Conservation (phyloP, 2,113 vertebrate species). For the Phyllostomus discolor region DNA sequence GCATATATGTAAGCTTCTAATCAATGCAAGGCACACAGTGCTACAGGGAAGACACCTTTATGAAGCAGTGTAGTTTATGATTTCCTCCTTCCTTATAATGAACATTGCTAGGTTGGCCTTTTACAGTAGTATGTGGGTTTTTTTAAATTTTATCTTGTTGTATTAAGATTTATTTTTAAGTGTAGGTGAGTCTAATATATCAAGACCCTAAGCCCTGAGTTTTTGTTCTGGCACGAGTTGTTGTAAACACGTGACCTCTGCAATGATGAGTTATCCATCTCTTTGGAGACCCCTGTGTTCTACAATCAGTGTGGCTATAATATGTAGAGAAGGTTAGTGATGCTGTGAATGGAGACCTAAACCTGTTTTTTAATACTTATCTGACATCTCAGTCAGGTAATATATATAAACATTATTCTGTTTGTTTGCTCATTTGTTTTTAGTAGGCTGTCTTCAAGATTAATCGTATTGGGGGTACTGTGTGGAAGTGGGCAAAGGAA, state of each 20-base stretch:
- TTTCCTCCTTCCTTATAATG: not conserved
- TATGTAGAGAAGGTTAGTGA: not conserved
- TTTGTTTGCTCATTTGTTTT: not conserved
- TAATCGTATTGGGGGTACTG: not conserved
- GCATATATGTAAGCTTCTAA: not conserved
- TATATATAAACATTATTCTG: not conserved
- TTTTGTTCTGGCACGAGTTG: not conserved
- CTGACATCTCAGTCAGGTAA: not conserved
- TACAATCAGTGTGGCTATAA: not conserved
- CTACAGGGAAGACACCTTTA: not conserved
- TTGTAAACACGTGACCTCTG: not conserved
- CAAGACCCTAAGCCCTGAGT: not conserved
- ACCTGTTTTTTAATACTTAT: not conserved
- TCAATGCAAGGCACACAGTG: not conserved
- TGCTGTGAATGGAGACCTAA: not conserved
- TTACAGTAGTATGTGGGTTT: not conserved
- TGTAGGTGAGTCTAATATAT: not conserved
- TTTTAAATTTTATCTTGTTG: not conserved
- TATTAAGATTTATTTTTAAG: not conserved
- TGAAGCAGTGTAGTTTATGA: not conserved
- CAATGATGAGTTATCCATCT: not conserved
- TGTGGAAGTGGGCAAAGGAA: too few species aligned
- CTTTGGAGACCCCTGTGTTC: not conserved
- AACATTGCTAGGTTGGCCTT: not conserved
- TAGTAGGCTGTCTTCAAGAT: not conserved